phyloP scores from a whole-genome alignment of 2,888 invertebrate genomes.

The Linyphia triangularis region DNA sequence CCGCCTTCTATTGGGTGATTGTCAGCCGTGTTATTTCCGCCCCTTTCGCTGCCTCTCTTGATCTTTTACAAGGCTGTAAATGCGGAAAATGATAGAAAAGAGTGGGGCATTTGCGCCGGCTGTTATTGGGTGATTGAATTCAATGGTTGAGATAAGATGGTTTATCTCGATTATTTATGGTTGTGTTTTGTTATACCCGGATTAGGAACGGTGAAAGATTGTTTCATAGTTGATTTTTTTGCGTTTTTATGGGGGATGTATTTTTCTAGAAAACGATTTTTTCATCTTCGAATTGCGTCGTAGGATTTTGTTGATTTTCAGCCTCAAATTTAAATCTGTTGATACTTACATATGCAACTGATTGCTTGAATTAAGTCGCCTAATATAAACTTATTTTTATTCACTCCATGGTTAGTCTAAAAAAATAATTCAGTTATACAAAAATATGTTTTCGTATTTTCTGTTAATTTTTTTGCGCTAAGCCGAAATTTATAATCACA shows the following conservation, averaged over 20 bases:
- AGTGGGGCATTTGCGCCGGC: slow-evolving; percentile 21
- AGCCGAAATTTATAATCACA: too few species aligned
- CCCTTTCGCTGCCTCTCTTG: slow-evolving; percentile 12
- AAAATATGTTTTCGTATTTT: too few species aligned
- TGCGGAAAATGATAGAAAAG: slow-evolving; percentile 31
- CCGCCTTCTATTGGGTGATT: slow-evolving; percentile 42
- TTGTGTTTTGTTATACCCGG: slow-evolving; percentile 34
- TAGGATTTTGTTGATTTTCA: too few species aligned
- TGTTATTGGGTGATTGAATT: slow-evolving; percentile 67
- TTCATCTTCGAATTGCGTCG: neutral
- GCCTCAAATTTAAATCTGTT: too few species aligned
- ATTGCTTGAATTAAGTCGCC: too few species aligned
- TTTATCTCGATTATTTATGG: slow-evolving; percentile 54
- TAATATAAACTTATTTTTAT: too few species aligned
- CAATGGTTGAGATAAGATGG: slow-evolving; percentile 45
- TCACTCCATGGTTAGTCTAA: too few species aligned
- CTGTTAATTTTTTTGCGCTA: too few species aligned
- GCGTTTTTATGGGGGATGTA: neutral
- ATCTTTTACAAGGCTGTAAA: neutral
- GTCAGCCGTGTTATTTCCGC: slow-evolving; percentile 43
- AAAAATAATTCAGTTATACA: too few species aligned
- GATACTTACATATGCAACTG: too few species aligned
- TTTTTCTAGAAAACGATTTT: neutral
- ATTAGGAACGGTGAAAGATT: slow-evolving; percentile 17
- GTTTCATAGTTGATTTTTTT: slow-evolving; percentile 1